phyloP scores from a whole-genome alignment of 2,113 vertebrate species.

The Pluvialis apricaria region DNA sequence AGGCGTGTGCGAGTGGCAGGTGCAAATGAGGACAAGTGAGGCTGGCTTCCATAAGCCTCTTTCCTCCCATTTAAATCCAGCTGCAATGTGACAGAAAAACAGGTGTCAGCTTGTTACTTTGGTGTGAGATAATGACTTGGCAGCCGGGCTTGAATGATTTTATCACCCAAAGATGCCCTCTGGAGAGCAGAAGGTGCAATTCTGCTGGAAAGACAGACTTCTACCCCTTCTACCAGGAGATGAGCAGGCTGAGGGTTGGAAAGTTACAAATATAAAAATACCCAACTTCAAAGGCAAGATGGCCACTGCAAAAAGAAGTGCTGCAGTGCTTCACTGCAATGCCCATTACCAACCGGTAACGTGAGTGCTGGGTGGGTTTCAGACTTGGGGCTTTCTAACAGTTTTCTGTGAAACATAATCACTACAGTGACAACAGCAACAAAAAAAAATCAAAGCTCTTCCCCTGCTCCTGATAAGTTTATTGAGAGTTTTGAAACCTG shows the following conservation, averaged over 20 bases:
- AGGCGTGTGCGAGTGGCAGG: accelerated
- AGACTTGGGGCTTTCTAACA: neutral
- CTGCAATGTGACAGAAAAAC: neutral
- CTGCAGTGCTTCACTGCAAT: neutral
- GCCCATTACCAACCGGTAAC: neutral
- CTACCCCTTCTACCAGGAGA: neutral
- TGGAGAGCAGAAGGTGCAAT: neutral
- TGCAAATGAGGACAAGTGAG: neutral
- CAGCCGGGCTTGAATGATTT: neutral
- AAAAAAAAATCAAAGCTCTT: neutral
- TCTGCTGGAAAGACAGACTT: neutral
- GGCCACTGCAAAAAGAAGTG: neutral
- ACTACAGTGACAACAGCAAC: neutral
- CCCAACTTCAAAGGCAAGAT: neutral
- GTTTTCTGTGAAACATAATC: neutral
- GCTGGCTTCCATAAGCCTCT: neutral
- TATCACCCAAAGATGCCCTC: neutral
- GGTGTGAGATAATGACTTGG: neutral
- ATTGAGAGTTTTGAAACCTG: neutral
- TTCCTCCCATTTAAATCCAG: neutral
- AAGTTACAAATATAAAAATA: neutral
- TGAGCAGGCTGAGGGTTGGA: neutral
- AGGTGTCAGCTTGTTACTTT: neutral
- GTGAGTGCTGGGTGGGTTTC: neutral
- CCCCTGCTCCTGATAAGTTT: neutral